Conservation (phyloP, 2,797 vertebrate genomes). For the Malacoraja senta region DNA sequence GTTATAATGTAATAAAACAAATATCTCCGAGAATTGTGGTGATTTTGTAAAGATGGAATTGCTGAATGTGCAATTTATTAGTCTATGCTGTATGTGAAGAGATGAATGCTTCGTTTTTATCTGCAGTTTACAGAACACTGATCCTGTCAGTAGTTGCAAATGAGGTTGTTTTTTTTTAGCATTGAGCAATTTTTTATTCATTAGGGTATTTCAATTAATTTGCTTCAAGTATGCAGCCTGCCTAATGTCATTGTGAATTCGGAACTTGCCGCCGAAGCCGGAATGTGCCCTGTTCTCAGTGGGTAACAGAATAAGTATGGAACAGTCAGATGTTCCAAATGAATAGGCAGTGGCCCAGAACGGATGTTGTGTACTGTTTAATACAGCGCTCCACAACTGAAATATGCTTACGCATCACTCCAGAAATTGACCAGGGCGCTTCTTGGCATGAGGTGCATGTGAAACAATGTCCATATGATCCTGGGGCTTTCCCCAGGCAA, state of each 20-base stretch:
- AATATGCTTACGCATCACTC: no score
- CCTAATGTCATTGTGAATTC: not conserved
- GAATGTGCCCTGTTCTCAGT: not conserved
- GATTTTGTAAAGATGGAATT: not conserved
- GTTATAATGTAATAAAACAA: slow-evolving; percentile 4
- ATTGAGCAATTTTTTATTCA: not conserved
- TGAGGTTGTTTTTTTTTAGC: not conserved
- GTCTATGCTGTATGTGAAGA: not conserved
- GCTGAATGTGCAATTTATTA: slow-evolving; percentile 14
- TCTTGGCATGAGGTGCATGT: no score
- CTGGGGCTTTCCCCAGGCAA: no score
- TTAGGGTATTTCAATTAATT: not conserved
- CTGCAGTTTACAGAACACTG: not conserved
- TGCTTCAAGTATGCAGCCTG: not conserved
- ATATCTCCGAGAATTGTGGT: not conserved
- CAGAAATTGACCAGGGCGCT: no score
- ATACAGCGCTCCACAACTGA: no score
- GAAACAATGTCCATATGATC: no score
- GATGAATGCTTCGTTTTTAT: not conserved
- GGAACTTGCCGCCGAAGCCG: no score
- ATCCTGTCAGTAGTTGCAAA: not conserved
- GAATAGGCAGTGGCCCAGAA: not conserved
- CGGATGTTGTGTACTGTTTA: no score
- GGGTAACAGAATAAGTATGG: not conserved
- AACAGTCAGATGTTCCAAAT: not conserved